Evolutionary conservation across 2,113 vertebrate species (phyloP), one percentile per base, ranked within the genome.

Genomic region (Bos javanicus): DNA sequence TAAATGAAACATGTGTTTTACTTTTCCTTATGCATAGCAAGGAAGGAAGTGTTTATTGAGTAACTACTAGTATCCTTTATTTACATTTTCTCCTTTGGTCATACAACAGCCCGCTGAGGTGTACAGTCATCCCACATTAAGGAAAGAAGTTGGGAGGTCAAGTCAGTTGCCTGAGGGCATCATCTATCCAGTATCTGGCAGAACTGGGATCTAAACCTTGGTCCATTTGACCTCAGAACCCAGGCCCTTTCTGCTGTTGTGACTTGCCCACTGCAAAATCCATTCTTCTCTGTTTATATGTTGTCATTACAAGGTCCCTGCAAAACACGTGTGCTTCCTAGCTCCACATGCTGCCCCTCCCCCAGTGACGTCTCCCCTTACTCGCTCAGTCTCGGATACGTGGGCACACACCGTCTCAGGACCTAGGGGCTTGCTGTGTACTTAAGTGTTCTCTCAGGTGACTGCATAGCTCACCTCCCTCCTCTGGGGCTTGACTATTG

Each of bases 11-110:
- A 86, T 60, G 36, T 87, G 59, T 95, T 96, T 95, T 91, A 43
- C 87, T 92, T 88, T 52, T 36, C 39, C 48, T 93, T 94, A 56
- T 74, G 91, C 52, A 54, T 48, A 56, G 60, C 28, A 28, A 59
- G 46, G 83, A 95, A 94, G 57, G 80, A 95, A 97, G 39, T 25
- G 30, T 96, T 97, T 92, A 54, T 90, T 92, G 84, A 88, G 52
- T 89, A 87, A 56, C 39, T 81, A 25, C 92, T 90, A 46, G 83
- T 93, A 48, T 80, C 48, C 48, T 80, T 54, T 80, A 64, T 94
- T 83, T 87, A 76, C 48, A 67, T 90, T 57, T 67, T 88, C 74
- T 62, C 10, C n/a, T 86, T 81, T 87, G 64, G 64, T 28, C 71
- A 71, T 94, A 46, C 71, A 48, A 10, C 62, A 86, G n/a, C 92